These are phyloP conservation scores for Heliconius nattereri DNA, from an alignment of 1,140 invertebrate species.

Conservation along the genomic window DNA sequence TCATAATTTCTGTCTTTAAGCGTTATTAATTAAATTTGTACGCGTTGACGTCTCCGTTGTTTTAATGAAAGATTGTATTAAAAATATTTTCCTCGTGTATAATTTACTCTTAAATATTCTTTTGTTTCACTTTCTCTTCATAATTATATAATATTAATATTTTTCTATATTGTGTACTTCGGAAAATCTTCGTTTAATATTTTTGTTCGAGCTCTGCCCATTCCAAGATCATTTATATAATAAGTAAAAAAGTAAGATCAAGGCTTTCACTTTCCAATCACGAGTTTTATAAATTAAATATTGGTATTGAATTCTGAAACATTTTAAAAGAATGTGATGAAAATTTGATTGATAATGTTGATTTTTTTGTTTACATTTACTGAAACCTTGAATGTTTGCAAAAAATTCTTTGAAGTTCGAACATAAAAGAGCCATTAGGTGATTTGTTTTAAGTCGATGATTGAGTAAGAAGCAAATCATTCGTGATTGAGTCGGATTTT, in stretches of 20 bases:
- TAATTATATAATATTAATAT: neutral
- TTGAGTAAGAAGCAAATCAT: slow-evolving; percentile 24
- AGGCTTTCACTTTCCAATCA: neutral
- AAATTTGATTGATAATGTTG: slow-evolving; percentile 11
- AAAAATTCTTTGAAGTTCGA: slow-evolving; percentile 29
- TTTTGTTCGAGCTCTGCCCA: no score
- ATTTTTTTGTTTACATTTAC: slow-evolving; percentile 22
- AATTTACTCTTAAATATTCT: neutral
- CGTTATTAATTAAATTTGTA: slow-evolving; percentile 7
- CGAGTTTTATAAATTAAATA: neutral
- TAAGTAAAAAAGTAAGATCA: neutral
- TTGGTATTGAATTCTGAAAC: neutral
- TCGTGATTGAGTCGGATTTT: slow-evolving; percentile 20
- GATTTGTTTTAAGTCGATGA: slow-evolving; percentile 29
- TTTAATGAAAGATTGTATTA: neutral
- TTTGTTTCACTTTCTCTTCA: neutral
- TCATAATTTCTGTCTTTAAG: neutral
- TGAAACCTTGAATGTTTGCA: slow-evolving; percentile 9
- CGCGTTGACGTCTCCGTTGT: neutral
- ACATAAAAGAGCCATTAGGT: slow-evolving; percentile 31
- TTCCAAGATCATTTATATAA: no score
- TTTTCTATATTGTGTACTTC: neutral
- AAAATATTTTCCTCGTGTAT: neutral
- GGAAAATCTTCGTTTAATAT: no score
- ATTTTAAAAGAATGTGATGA: slow-evolving; percentile 11